Conservation (phyloP, 2,888 invertebrate species). For the Julus scandinavius region DNA sequence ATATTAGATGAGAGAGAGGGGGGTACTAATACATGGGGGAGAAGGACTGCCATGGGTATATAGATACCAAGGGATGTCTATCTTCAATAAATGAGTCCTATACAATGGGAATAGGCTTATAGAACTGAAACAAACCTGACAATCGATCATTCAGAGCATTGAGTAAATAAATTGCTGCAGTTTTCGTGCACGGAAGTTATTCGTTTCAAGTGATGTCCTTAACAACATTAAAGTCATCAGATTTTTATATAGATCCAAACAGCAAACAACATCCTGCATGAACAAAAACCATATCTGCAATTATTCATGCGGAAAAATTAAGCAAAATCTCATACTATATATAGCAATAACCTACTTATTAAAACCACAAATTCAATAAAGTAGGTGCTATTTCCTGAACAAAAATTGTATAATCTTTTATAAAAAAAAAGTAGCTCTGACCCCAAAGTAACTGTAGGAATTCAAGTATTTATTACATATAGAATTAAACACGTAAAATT, state of each 20-base stretch:
- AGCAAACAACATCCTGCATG: constrained; percentile 39
- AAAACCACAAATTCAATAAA: not conserved
- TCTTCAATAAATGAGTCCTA: constrained; percentile 29
- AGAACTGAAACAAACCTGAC: constrained; percentile 15
- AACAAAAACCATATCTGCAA: not conserved
- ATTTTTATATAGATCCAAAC: not conserved
- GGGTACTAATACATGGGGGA: constrained; percentile 34
- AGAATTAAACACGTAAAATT: no score
- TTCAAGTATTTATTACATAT: no score
- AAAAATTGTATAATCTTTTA: no score
- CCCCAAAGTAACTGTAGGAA: no score
- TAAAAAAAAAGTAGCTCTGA: no score
- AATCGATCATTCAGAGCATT: constrained; percentile 36
- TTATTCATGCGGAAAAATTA: constrained; percentile 27
- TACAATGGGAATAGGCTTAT: constrained; percentile 25
- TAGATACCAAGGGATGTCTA: not conserved
- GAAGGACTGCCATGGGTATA: constrained; percentile 8
- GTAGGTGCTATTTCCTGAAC: not conserved
- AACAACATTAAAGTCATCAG: constrained; percentile 44
- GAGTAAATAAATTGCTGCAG: constrained; percentile 31
- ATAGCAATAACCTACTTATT: not conserved
- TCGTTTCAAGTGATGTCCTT: constrained; percentile 41
- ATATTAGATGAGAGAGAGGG: constrained; percentile 48
- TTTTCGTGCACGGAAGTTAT: constrained; percentile 46
- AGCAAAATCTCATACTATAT: not conserved